Conservation (phyloP, 2,113 vertebrate genomes). For the Bombycilla garrulus region DNA sequence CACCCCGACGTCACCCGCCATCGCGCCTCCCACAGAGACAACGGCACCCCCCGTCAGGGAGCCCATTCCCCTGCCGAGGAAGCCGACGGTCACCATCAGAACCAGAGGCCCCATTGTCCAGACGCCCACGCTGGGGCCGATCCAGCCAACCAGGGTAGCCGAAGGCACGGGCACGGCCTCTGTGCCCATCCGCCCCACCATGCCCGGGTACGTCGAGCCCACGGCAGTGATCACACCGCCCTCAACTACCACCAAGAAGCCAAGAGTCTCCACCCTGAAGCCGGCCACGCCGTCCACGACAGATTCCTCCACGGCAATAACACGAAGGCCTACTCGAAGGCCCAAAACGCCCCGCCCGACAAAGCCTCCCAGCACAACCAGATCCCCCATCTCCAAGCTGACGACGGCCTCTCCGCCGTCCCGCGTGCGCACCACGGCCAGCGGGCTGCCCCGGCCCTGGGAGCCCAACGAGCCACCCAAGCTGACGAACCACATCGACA, state of each 20-base stretch:
- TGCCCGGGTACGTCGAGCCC: constrained; percentile 85
- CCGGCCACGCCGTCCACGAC: constrained; percentile 74
- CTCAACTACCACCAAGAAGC: constrained; percentile 85
- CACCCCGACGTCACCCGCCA: constrained; percentile 88
- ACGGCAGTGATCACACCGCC: constrained; percentile 84
- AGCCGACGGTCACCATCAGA: constrained; percentile 87
- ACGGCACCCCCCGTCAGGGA: constrained; percentile 85
- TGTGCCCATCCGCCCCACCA: constrained; percentile 82
- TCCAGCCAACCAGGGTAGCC: constrained; percentile 87
- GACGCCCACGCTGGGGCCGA: constrained; percentile 86
- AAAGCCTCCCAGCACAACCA: constrained; percentile 72
- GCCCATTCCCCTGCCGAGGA: constrained; percentile 87
- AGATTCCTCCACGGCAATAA: constrained; percentile 76
- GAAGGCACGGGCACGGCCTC: constrained; percentile 81
- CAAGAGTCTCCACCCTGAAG: constrained; percentile 77
- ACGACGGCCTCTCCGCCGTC: constrained; percentile 82
- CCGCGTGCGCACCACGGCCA: constrained; percentile 76
- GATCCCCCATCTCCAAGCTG: constrained; percentile 78
- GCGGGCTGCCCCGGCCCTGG: constrained; percentile 68
- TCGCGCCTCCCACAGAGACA: constrained; percentile 86
- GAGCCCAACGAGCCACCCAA: constrained; percentile 82
- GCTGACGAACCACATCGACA: constrained; percentile 89
- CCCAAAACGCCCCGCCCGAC: constrained; percentile 76
- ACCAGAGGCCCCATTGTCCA: constrained; percentile 89
- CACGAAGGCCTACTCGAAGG: constrained; percentile 82